A percentile compares a stretch with the other conserved stretches of the same genome.
Conservation (phyloP, 2,888 invertebrate genomes). For the Lottia scabra region DNA sequence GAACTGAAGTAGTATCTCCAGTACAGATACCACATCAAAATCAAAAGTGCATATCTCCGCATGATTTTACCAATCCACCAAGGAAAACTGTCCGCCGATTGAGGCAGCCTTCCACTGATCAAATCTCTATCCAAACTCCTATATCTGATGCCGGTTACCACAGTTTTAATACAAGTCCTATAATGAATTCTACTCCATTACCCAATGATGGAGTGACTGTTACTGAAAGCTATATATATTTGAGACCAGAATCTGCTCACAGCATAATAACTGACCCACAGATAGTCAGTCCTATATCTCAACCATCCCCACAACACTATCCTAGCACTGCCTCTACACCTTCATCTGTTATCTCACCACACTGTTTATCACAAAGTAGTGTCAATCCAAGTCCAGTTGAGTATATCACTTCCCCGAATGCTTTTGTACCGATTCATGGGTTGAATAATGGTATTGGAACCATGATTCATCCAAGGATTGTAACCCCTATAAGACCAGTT, state of each 20-base stretch:
- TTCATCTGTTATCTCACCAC: constrained; percentile 46
- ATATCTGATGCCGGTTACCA: constrained; percentile 54
- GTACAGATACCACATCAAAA: not conserved
- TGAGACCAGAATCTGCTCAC: constrained; percentile 31
- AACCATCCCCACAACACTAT: constrained; percentile 20
- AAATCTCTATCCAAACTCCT: constrained; percentile 31
- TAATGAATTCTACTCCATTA: constrained; percentile 35
- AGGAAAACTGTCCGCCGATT: constrained; percentile 23
- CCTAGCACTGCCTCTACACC: constrained; percentile 31
- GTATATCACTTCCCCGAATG: constrained; percentile 35
- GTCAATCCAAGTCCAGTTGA: constrained; percentile 14
- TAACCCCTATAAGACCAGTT: constrained; percentile 51
- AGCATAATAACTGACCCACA: constrained; percentile 28
- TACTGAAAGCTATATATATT: not conserved
- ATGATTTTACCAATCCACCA: constrained; percentile 24
- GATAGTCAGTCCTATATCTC: constrained; percentile 16
- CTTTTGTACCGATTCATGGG: constrained; percentile 56
- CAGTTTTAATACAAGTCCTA: constrained; percentile 49
- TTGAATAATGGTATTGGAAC: not conserved
- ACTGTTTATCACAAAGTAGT: constrained; percentile 18
- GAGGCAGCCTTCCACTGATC: constrained; percentile 27
- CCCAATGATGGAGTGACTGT: not conserved
- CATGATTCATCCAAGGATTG: constrained; percentile 22
- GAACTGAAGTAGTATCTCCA: constrained; percentile 7
- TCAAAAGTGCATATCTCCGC: not conserved